Evolutionary conservation across 2,113 vertebrate species (phyloP).

Genomic region (Hydrolagus affinis): DNA sequence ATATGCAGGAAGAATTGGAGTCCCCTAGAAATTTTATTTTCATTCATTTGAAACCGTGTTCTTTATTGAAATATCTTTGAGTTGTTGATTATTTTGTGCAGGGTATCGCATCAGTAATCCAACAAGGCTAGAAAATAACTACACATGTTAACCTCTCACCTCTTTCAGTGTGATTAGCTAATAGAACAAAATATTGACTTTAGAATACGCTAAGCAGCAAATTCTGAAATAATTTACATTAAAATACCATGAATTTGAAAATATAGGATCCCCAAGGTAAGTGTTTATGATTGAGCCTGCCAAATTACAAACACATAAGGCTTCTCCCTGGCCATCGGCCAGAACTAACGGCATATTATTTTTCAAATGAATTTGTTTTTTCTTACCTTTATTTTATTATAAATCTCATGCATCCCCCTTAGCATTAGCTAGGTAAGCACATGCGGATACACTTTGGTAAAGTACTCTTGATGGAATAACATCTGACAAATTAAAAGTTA

Average conservation of each 20-base stretch:
- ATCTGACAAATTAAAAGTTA: conserved; percentile 48
- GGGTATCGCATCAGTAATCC: not conserved
- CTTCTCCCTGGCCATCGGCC: conserved; percentile 34
- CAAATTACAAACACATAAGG: conserved; percentile 5
- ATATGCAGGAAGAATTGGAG: not conserved
- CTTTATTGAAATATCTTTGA: not conserved
- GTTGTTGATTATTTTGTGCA: not conserved
- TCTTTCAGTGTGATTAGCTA: not conserved
- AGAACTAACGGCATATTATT: conserved; percentile 43
- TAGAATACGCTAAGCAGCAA: not conserved
- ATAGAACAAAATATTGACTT: not conserved
- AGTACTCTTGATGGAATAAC: conserved; percentile 49
- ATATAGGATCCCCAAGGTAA: not conserved
- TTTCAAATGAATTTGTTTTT: conserved; percentile 47
- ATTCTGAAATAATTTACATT: not conserved
- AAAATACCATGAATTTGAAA: not conserved
- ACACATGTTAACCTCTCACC: not conserved
- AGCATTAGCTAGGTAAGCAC: conserved; percentile 53
- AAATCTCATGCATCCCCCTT: conserved; percentile 51
- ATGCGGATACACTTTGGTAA: conserved; percentile 48
- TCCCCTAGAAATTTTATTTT: not conserved
- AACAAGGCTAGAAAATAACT: not conserved
- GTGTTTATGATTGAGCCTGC: not conserved
- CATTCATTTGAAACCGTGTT: not conserved
- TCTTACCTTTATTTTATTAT: conserved; percentile 45